These are phyloP conservation scores for Augiades crinisus DNA, from an alignment of 2,888 invertebrate species.

Conservation along the genomic window DNA sequence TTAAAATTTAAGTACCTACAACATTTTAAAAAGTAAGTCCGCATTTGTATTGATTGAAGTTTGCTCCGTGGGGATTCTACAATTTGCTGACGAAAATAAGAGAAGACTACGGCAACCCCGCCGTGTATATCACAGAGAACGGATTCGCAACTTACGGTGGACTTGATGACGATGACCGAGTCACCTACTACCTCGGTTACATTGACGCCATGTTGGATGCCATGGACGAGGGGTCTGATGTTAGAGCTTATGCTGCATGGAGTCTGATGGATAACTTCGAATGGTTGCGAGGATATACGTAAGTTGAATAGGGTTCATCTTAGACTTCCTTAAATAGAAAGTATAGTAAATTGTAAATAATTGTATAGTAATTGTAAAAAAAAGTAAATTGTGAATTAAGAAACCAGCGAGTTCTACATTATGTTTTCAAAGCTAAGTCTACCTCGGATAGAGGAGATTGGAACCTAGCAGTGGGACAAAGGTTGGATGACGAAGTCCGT, in stretches of 20 bases:
- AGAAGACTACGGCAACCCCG: conserved; percentile 69
- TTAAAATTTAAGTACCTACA: background rate
- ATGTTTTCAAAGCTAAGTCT: too few relatives aligned
- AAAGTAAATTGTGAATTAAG: too few relatives aligned
- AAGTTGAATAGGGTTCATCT: too few relatives aligned
- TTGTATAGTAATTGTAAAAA: too few relatives aligned
- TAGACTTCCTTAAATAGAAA: too few relatives aligned
- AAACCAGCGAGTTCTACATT: too few relatives aligned
- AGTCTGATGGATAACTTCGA: conserved; percentile 84
- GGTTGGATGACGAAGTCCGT: too few relatives aligned
- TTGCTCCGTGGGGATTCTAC: conserved; percentile 79
- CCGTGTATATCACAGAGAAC: conserved; percentile 81
- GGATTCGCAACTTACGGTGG: conserved; percentile 54
- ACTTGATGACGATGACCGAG: conserved; percentile 59
- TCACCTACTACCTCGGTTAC: conserved; percentile 55
- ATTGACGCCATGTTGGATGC: conserved; percentile 61
- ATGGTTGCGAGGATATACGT: conserved; percentile 79
- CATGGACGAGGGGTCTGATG: conserved; percentile 60
- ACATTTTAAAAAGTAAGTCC: too few relatives aligned
- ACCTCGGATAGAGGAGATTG: too few relatives aligned
- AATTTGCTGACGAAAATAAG: conserved; percentile 73
- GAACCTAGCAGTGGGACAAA: too few relatives aligned
- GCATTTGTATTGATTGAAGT: conserved; percentile 39
- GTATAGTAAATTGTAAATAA: too few relatives aligned
- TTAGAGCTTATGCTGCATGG: conserved; percentile 79